Base-by-base conservation (phyloP, 23 tunicate species). In the Styela clava region DNA sequence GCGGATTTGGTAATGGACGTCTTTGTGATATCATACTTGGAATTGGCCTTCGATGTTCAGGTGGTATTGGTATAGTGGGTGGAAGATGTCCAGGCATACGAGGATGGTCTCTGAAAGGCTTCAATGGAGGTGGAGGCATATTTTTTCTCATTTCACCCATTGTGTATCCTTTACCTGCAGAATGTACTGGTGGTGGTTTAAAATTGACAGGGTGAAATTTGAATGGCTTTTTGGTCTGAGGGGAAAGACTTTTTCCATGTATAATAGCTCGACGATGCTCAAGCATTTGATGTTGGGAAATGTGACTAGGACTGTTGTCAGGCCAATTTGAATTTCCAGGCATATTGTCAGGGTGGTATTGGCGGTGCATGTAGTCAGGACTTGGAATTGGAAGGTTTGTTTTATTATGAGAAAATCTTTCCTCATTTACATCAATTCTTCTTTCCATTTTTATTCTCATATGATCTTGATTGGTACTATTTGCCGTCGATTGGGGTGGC, bases 361-460 rank as follows among this genome's bases (percentile, higher is more conserved):
- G 56, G 56, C 12, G 7, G 12, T 5, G 12, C 56, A 44, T 44
- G n/a, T n/a, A n/a, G 67, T 31, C 33, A 34, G 51, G 33, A 23
- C 34, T 44, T 20, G 79, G 37, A 24, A 34, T 30, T 70, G 86
- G 33, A 24, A 5, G 32, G 18, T 24, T 2, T 62, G 64, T 18
- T 36, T 85, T 82, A 2, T 88, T 73, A 2, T 87, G 86, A 22
- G 85, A 77, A n/a, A 71, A 72, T 21, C 88, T 85, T 16, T 82
- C 74, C 2, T 83, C 84, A 30, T 74, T 74, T 25, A 35, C 37
- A 35, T 77, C 83, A 32, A 79, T 61, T 2, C 73, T 74, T 44
- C 81, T 84, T 56, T 83, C 71, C 64, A 89, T 79, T 63, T 79
- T 74, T 1, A 89, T 88, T 33, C 74, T 37, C 37, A 80, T 88